Evolutionary conservation across 2,113 vertebrate genomes (phyloP), one percentile per base, ranked within the genome.

Genomic region (human): DNA sequence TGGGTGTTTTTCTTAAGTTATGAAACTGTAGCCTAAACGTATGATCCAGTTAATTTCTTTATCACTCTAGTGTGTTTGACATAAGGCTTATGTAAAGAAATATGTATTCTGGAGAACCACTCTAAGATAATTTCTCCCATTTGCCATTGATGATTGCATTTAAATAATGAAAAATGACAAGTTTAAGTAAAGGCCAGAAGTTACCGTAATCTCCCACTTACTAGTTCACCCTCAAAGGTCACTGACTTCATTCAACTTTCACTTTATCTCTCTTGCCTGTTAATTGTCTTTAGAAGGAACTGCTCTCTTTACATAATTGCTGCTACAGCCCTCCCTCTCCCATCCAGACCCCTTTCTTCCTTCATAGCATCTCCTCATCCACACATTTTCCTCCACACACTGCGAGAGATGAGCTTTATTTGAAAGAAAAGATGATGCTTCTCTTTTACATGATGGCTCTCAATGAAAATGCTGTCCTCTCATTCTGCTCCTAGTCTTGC

Each of bases 281-380:
- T 43, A 17, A 68, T 22, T 38, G 0, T 45, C 70, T 78, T 64
- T 73, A 22, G 3, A 68, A 87, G 12, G 23, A 38, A 9, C 17
- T 4, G 0, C 5, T 7, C 18, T 48, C 48, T 57, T 32, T 14
- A 7, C 1, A 1, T 6, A 1, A 3, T 10, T 43, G 32, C 20
- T 89, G 93, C 57, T 48, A 12, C 6, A 0, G 1, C 52, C n/a
- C 52, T 40, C 16, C 7, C 6, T 27, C 4, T n/a, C 66, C 11
- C 18, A 30, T 9, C 14, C 6, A 17, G 13, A 59, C 20, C 32
- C 3, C 0, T 10, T 59, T 81, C 23, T 61, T 55, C 16, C 81
- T 32, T 16, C 66, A 5, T 0, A 1, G 14, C 17, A 17, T 6
- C 11, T 30, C 11, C 18, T 40, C 38, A 45, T 25, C 38, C 2